Conservation (phyloP, 2,797 vertebrate species). For the Saxicola maurus region DNA sequence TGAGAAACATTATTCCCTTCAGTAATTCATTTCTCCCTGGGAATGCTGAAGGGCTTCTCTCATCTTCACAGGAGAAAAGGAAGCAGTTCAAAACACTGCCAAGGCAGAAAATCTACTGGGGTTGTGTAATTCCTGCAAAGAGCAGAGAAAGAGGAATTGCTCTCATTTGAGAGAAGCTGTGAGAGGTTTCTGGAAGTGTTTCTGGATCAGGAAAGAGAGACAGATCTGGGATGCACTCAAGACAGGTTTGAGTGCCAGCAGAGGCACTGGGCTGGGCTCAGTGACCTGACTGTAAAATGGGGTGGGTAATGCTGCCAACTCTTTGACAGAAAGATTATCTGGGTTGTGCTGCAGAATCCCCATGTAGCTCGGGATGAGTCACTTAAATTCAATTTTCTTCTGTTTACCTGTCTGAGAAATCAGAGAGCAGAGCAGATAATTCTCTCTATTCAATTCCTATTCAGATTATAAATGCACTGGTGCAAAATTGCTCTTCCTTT, state of each 20-base stretch:
- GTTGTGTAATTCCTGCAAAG: background rate
- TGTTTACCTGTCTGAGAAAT: conserved; percentile 29
- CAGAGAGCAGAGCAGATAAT: background rate
- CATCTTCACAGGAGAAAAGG: background rate
- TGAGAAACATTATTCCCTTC: background rate
- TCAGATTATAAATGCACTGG: background rate
- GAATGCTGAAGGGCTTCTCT: background rate
- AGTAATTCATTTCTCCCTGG: background rate
- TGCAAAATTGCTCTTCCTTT: background rate
- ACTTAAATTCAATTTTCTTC: conserved; percentile 38
- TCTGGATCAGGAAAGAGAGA: background rate
- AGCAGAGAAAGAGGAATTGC: background rate
- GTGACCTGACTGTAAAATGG: conserved; percentile 17
- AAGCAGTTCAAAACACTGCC: conserved; percentile 7
- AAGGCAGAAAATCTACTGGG: background rate
- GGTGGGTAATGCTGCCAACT: background rate
- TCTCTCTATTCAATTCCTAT: background rate
- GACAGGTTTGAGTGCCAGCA: background rate
- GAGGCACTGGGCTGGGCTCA: background rate
- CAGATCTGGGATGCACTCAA: background rate
- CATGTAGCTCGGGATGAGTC: background rate
- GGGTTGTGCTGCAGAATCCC: conserved; percentile 6
- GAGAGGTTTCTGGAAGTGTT: conserved; percentile 25
- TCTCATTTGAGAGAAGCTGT: background rate
- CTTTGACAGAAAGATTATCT: conserved; percentile 18